Percentiles rank a stretch among this genome's conserved stretches.
Conservation (phyloP, 2,113 vertebrate genomes). For the Nesoenas mayeri region DNA sequence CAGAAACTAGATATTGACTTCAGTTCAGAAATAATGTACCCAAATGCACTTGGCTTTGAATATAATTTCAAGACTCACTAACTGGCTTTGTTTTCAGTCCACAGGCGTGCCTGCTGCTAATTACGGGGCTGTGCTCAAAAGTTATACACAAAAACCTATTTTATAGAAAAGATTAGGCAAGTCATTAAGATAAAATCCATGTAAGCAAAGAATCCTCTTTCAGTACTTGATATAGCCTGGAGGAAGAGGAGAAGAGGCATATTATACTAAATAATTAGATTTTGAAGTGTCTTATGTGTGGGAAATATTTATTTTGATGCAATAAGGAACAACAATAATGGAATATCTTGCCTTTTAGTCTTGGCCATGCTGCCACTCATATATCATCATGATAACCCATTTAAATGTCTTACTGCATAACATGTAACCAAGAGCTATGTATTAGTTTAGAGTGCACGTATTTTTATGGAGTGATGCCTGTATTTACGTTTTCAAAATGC, state of each 20-base stretch:
- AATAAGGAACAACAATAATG: conserved; percentile 10
- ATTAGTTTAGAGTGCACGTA: neutral
- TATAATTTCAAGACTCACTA: neutral
- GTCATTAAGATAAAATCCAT: neutral
- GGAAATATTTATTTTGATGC: neutral
- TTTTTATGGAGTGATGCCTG: conserved; percentile 2
- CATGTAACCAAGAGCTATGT: neutral
- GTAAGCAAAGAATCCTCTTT: neutral
- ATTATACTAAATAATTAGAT: conserved; percentile 14
- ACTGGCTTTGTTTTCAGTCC: conserved; percentile 2
- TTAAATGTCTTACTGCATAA: neutral
- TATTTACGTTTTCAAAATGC: conserved; percentile 10
- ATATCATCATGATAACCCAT: neutral
- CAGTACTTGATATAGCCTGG: neutral
- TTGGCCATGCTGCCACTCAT: neutral
- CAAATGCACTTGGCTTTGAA: neutral
- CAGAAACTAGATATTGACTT: neutral
- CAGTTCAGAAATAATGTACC: neutral
- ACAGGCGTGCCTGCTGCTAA: neutral
- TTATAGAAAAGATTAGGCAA: neutral
- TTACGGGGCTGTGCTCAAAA: neutral
- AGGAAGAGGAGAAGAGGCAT: neutral
- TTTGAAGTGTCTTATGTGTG: conserved; percentile 15
- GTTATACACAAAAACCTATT: neutral
- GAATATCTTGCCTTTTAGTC: conserved; percentile 6